These are phyloP conservation scores for Lindbergichthys nudifrons DNA, from an alignment of 2,797 vertebrate genomes.

Conservation along the genomic window DNA sequence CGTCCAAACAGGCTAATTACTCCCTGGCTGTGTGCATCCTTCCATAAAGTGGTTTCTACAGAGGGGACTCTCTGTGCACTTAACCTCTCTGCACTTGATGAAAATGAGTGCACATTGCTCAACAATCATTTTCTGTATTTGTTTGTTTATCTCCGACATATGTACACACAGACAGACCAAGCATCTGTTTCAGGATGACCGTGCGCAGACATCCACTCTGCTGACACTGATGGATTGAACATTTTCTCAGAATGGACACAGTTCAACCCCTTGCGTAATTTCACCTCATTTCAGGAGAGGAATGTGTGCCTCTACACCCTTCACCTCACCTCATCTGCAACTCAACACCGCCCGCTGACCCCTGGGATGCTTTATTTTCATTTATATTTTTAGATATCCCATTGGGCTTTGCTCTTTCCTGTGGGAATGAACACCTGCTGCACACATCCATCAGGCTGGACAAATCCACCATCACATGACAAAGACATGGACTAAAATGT, in stretches of 20 bases:
- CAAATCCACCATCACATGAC: slow-evolving; percentile 22
- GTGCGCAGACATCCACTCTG: neutral
- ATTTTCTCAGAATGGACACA: slow-evolving; percentile 28
- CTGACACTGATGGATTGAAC: slow-evolving; percentile 22
- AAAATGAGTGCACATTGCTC: slow-evolving; percentile 19
- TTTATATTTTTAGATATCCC: slow-evolving; percentile 70
- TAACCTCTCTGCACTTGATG: slow-evolving; percentile 24
- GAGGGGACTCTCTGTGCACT: slow-evolving; percentile 5
- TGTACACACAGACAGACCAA: neutral
- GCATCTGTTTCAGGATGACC: neutral
- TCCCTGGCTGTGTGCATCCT: slow-evolving; percentile 37
- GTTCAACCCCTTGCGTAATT: slow-evolving; percentile 40
- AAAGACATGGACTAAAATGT: slow-evolving; percentile 16
- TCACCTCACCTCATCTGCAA: slow-evolving; percentile 58
- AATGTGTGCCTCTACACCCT: slow-evolving; percentile 46
- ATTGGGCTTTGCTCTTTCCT: slow-evolving; percentile 48
- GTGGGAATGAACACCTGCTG: slow-evolving; percentile 62
- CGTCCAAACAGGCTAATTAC: slow-evolving; percentile 57
- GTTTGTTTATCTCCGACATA: neutral
- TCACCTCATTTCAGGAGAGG: slow-evolving; percentile 42
- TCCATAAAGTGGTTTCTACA: slow-evolving; percentile 18
- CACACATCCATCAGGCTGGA: slow-evolving; percentile 35
- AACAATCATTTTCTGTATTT: neutral
- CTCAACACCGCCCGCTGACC: slow-evolving; percentile 56
- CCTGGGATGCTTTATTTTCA: slow-evolving; percentile 61